These are phyloP conservation scores for Druceiella hillmani DNA, from an alignment of 2,888 invertebrate species.

Conservation along the genomic window DNA sequence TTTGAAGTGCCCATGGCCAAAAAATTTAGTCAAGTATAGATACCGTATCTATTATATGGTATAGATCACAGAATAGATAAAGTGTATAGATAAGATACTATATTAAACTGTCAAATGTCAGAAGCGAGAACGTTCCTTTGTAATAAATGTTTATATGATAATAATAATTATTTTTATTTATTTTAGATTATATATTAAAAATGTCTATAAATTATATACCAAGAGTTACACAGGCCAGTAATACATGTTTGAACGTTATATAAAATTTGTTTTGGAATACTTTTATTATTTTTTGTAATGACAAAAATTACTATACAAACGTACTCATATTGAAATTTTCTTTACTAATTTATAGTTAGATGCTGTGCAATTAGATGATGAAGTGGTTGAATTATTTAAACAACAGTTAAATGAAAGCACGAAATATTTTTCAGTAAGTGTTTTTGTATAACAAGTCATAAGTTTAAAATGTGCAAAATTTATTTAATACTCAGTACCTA, in stretches of 20 bases:
- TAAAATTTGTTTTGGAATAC: conserved; percentile 13
- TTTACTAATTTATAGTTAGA: conserved; percentile 58
- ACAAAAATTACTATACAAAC: background rate
- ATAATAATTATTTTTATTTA: too few relatives aligned
- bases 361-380: conserved; percentile 73
- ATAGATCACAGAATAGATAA: too few relatives aligned
- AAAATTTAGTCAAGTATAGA: too few relatives aligned
- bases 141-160: too few relatives aligned
- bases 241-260: conserved; percentile 2
- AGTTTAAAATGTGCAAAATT: conserved; percentile 7
- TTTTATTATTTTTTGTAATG: background rate
- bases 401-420: conserved; percentile 58
- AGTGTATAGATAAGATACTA: too few relatives aligned
- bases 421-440: conserved; percentile 59
- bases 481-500: conserved; percentile 12
- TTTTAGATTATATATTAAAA: too few relatives aligned
- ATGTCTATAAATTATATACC: conserved; percentile 35
- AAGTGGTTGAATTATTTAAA: conserved; percentile 67
- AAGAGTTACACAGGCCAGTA: conserved; percentile 39
- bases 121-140: too few relatives aligned
- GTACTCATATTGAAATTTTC: conserved; percentile 17
- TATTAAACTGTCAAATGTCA: too few relatives aligned
- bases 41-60: too few relatives aligned
- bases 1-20: too few relatives aligned
- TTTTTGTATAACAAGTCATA: background rate